A percentile compares a stretch with the other conserved stretches of the same genome.
Evolutionary conservation across 2,888 invertebrate species (phyloP).

Genomic region (Lasioglossum zephyrum): DNA sequence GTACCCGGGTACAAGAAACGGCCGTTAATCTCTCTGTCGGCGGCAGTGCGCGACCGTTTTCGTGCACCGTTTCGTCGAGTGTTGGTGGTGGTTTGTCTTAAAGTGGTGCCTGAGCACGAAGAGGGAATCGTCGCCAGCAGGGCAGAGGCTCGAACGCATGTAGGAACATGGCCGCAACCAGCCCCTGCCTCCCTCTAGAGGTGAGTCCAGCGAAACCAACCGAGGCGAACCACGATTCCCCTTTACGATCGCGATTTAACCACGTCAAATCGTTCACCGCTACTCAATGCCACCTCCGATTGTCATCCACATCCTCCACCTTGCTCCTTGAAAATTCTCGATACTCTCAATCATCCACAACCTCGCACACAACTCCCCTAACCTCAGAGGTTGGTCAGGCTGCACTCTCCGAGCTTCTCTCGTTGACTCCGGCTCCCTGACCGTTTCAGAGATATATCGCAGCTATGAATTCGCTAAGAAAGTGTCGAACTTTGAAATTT

Average conservation of each 20-base stretch:
- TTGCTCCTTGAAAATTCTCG: background rate
- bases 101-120: conserved; percentile 72
- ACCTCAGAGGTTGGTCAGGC: background rate
- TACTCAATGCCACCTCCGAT: background rate
- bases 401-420: background rate
- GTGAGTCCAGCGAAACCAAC: conserved; percentile 78
- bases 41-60: background rate
- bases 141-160: conserved; percentile 84
- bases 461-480: background rate
- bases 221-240: conserved; percentile 34
- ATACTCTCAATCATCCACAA: background rate
- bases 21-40: conserved; percentile 1
- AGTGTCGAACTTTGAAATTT: background rate
- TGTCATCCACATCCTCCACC: background rate
- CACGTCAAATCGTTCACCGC: background rate
- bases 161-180: conserved; percentile 84
- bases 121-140: conserved; percentile 82
- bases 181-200: conserved; percentile 85
- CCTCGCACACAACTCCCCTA: background rate
- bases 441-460: background rate
- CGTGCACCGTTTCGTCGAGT: conserved; percentile 53
- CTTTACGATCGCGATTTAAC: conserved; percentile 11
- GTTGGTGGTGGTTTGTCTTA: conserved; percentile 61
- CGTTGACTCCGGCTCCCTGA: background rate
- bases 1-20: background rate